Conservation (phyloP, 2,888 invertebrate genomes). For the Romanomermis culicivorax region DNA sequence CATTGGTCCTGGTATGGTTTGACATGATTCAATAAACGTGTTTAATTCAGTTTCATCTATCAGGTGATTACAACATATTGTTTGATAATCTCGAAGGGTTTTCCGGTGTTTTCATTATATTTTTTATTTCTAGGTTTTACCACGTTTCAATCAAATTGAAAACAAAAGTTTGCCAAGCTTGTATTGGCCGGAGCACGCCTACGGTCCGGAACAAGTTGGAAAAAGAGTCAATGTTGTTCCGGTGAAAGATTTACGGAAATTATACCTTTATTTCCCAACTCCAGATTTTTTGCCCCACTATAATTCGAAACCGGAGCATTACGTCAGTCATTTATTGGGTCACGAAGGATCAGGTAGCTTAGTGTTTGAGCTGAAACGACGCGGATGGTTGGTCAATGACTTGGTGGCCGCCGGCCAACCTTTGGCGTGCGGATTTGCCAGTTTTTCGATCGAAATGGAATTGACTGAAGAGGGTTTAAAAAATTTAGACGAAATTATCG, state of each 20-base stretch:
- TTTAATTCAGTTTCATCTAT: too few species aligned
- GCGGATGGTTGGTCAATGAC: constrained; percentile 58
- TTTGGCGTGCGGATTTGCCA: not conserved
- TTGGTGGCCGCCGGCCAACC: not conserved
- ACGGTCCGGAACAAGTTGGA: constrained; percentile 44
- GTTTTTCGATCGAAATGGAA: constrained; percentile 11
- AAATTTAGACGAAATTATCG: not conserved
- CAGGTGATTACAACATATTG: too few species aligned
- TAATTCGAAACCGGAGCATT: constrained; percentile 12
- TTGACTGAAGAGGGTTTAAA: not conserved
- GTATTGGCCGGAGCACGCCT: constrained; percentile 59
- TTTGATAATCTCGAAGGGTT: too few species aligned
- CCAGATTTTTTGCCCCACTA: constrained; percentile 61
- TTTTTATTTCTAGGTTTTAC: constrained; percentile 24
- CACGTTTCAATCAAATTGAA: constrained; percentile 51
- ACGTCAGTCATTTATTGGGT: constrained; percentile 68
- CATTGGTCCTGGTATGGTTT: too few species aligned
- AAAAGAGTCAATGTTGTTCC: constrained; percentile 44
- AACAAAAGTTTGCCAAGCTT: constrained; percentile 51
- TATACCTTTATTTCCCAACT: constrained; percentile 67
- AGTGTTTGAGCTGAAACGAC: constrained; percentile 56
- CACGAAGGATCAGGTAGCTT: constrained; percentile 86
- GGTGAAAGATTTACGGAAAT: constrained; percentile 61
- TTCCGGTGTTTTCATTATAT: too few species aligned
- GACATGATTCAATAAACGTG: too few species aligned